Base-by-base conservation (phyloP, 1,140 invertebrate species). In the Drosophila jambulina region DNA sequence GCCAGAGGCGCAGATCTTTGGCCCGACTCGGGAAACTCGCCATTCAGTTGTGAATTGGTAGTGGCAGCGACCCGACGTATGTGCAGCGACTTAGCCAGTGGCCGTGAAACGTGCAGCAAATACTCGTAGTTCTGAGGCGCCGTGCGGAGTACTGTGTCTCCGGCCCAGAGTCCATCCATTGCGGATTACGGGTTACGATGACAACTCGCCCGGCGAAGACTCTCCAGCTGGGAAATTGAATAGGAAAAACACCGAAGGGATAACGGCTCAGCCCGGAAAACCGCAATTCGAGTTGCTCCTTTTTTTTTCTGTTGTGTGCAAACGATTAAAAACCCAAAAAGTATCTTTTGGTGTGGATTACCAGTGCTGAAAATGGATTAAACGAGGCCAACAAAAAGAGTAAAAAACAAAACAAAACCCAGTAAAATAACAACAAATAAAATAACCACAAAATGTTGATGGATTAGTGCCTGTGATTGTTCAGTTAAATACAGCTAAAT, bases 321-420 rank as follows among this genome's bases (percentile, higher is more conserved):
- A 75, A 38, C 36, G 48, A 40, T 53, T 21, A 9, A 45, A 43
- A 43, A 60, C 25, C 51, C 59, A 65, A 71, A 61, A 27, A 45
- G 29, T 67, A 42, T 40, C 19, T 48, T 45, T 83, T 75, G 62
- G 83, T 67, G 71, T 87, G 83, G 83, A 86, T 87, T 86, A 86
- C 84, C 83, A 86, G 83, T 59, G 53, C 19, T 38, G 19, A 72
- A 72, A 60, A 72, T 72, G 70, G 67, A 72, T 72, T 72, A 72
- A 72, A 53, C 15, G 43, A 32, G n/a, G 29, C 25, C 27, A 23
- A 65, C 23, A 21, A 38, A 9, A 48, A n/a, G 9, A 8, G 17
- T 9, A 10, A 15, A 29, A 67, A 53, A 69, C 21, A 40, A 57
- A 46, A 45, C n/a, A 15, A 48, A 48, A 40, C 17, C 23, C n/a